Evolutionary conservation across 2,113 vertebrate genomes (phyloP).

Genomic region (Clarias magur): DNA sequence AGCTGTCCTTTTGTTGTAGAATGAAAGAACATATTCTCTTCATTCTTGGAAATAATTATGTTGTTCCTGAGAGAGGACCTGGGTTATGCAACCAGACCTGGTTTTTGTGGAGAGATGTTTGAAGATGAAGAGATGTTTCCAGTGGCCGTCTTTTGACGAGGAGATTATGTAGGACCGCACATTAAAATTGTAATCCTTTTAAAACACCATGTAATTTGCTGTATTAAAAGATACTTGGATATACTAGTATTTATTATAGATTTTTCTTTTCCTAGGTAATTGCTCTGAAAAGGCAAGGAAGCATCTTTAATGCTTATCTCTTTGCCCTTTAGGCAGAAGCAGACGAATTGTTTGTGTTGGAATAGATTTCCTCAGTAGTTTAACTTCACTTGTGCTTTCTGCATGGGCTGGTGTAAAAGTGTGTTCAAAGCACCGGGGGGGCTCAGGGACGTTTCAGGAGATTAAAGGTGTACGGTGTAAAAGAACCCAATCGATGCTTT

Average conservation of each 20-base stretch:
- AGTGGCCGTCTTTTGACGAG: background rate
- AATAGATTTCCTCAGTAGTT: constrained; percentile 51
- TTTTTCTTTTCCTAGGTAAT: constrained; percentile 16
- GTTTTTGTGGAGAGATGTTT: no score
- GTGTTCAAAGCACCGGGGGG: constrained; percentile 62
- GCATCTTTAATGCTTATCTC: constrained; percentile 1
- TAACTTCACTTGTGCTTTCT: constrained; percentile 43
- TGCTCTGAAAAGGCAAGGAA: background rate
- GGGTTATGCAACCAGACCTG: constrained; percentile 23
- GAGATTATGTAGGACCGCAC: background rate
- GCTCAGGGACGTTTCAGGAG: constrained; percentile 64
- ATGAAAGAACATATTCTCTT: constrained; percentile 41
- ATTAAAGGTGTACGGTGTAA: constrained; percentile 71
- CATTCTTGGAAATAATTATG: constrained; percentile 49
- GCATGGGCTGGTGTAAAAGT: constrained; percentile 52
- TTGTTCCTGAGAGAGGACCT: constrained; percentile 13
- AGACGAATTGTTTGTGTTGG: constrained; percentile 38
- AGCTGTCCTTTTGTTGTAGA: constrained; percentile 36
- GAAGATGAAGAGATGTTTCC: constrained; percentile 20
- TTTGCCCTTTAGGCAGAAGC: constrained; percentile 33
- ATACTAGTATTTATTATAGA: background rate
- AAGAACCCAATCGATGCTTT: constrained; percentile 68
- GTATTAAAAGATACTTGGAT: background rate
- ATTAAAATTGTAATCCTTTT: background rate
- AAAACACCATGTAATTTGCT: background rate